phyloP scores from a whole-genome alignment of 2,888 invertebrate genomes.

The Cryptophagus acutangulus region DNA sequence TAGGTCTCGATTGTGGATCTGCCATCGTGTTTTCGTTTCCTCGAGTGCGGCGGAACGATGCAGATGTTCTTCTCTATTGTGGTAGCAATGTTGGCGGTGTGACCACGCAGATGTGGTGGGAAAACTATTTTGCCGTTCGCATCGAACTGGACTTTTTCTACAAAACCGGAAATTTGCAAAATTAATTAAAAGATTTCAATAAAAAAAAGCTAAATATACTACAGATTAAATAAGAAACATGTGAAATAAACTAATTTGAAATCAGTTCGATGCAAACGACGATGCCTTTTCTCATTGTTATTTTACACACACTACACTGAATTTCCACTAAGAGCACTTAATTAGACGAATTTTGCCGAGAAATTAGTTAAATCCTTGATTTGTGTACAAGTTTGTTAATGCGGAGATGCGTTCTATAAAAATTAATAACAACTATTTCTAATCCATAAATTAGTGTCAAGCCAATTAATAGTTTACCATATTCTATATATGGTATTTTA shows the following conservation, averaged over 20 bases:
- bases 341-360: too few relatives aligned
- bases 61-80: slow-evolving; percentile 11
- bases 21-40: background rate
- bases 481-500: too few relatives aligned
- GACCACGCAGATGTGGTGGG: slow-evolving; percentile 30
- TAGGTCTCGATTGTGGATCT: slow-evolving; percentile 32
- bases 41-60: background rate
- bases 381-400: too few relatives aligned
- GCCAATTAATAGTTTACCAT: too few relatives aligned
- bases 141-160: slow-evolving; percentile 48
- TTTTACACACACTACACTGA: too few relatives aligned
- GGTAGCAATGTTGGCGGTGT: slow-evolving; percentile 17
- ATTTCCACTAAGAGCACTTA: too few relatives aligned
- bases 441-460: too few relatives aligned
- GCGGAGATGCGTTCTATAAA: too few relatives aligned
- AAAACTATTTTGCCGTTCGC: slow-evolving; percentile 43
- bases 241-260: slow-evolving; percentile 15
- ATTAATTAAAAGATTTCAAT: slow-evolving; percentile 19
- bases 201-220: slow-evolving; percentile 12
- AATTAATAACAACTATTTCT: too few relatives aligned
- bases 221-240: slow-evolving; percentile 10
- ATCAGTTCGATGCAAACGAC: slow-evolving; percentile 34
- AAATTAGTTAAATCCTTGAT: too few relatives aligned
- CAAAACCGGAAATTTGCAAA: slow-evolving; percentile 29
- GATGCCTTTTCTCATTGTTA: too few relatives aligned